A percentile compares a stretch with the other conserved stretches of the same genome.
These are phyloP conservation scores for Synergus itoensis DNA, from an alignment of 2,888 invertebrate genomes.

Conservation along the genomic window DNA sequence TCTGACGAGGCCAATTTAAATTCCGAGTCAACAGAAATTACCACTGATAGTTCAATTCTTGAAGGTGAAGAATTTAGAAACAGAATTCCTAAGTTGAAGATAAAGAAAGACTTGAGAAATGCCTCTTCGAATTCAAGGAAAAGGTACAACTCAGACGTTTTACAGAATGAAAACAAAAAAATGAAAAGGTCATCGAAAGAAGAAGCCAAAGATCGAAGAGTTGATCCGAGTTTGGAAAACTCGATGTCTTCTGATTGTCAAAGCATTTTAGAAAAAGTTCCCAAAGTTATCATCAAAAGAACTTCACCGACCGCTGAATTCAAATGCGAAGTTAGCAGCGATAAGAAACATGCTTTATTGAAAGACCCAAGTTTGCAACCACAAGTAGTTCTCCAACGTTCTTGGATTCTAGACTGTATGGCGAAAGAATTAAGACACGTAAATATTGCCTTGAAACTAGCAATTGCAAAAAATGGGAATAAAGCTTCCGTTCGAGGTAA, in stretches of 20 bases:
- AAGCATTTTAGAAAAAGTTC: slow-evolving; percentile 67
- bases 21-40: slow-evolving; percentile 24
- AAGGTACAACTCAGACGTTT: slow-evolving; percentile 51
- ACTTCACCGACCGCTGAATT: slow-evolving; percentile 73
- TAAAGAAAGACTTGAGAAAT: slow-evolving; percentile 57
- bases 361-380: slow-evolving; percentile 72
- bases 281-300: slow-evolving; percentile 75
- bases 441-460: slow-evolving; percentile 62
- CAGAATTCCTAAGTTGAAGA: slow-evolving; percentile 63
- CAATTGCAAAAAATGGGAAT: slow-evolving; percentile 48
- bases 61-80: slow-evolving; percentile 48
- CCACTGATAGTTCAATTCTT: slow-evolving; percentile 8
- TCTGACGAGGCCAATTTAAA: background rate
- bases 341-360: slow-evolving; percentile 63
- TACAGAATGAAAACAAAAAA: slow-evolving; percentile 46
- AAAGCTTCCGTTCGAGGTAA: slow-evolving; percentile 44
- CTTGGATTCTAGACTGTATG: slow-evolving; percentile 71
- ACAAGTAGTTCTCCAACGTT: slow-evolving; percentile 71
- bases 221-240: slow-evolving; percentile 38
- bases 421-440: slow-evolving; percentile 69
- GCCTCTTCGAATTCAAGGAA: slow-evolving; percentile 47
- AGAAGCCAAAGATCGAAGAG: slow-evolving; percentile 49
- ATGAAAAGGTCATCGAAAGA: slow-evolving; percentile 53
- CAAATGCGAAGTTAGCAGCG: slow-evolving; percentile 74
- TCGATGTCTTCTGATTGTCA: slow-evolving; percentile 45